Percentiles rank a stretch among this genome's conserved stretches.
phyloP scores from a whole-genome alignment of 2,888 invertebrate genomes.

The Mythimna ferrago region DNA sequence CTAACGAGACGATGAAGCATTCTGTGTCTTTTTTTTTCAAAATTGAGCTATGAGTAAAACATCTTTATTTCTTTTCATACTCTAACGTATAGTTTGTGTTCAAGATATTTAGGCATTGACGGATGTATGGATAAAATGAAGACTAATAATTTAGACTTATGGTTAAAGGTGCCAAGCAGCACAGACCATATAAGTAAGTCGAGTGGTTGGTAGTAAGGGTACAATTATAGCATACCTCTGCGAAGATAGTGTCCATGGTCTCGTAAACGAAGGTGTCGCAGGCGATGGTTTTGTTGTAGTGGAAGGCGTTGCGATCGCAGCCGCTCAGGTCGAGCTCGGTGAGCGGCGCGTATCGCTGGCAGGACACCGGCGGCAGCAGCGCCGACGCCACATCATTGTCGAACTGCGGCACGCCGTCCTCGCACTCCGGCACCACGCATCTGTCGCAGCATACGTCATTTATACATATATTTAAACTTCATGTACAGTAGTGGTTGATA shows the following conservation, averaged over 20 bases:
- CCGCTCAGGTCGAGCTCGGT: slow-evolving; percentile 24
- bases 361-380: slow-evolving; percentile 72
- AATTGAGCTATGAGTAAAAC: no score
- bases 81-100: no score
- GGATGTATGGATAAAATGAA: no score
- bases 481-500: no score
- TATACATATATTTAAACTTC: no score
- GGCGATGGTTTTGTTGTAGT: slow-evolving; percentile 68
- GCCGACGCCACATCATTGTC: slow-evolving; percentile 65
- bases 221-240: slow-evolving; percentile 77
- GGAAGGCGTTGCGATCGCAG: slow-evolving; percentile 75
- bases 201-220: not conserved
- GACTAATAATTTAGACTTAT: no score
- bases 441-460: slow-evolving; percentile 70
- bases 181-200: no score
- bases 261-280: slow-evolving; percentile 80
- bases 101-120: no score
- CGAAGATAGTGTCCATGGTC: slow-evolving; percentile 77
- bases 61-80: no score
- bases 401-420: slow-evolving; percentile 72
- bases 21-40: no score
- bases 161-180: no score
- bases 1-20: no score
- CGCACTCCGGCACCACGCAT: slow-evolving; percentile 91
- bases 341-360: slow-evolving; percentile 72